These are phyloP conservation scores for Melanostigma gelatinosum DNA, from an alignment of 2,113 vertebrate genomes.

Conservation along the genomic window DNA sequence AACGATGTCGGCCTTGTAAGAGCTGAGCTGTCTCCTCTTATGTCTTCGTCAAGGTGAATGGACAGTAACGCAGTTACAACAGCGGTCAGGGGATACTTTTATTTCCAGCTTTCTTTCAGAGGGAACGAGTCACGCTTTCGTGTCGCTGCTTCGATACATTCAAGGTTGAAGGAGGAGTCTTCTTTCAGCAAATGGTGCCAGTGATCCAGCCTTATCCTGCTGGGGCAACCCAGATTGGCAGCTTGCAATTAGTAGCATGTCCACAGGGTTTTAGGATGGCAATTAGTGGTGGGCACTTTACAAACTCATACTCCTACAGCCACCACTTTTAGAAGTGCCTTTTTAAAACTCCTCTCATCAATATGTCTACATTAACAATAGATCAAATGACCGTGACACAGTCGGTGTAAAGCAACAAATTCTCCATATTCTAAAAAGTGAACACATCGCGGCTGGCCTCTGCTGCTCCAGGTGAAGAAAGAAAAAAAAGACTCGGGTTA, in stretches of 20 bases:
- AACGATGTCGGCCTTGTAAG: not conserved
- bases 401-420: not conserved
- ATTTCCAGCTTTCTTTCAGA: slow-evolving; percentile 48
- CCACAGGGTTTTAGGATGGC: slow-evolving; percentile 55
- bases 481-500: not conserved
- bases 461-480: too few relatives aligned
- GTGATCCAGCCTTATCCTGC: slow-evolving; percentile 53
- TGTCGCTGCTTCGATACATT: slow-evolving; percentile 15
- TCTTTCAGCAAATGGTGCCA: slow-evolving; percentile 61
- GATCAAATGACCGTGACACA: not conserved
- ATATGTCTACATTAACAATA: not conserved
- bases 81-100: slow-evolving; percentile 32
- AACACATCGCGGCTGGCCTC: not conserved
- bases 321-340: not conserved
- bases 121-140: slow-evolving; percentile 47
- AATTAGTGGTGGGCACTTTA: slow-evolving; percentile 29
- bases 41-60: slow-evolving; percentile 22
- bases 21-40: slow-evolving; percentile 26
- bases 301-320: slow-evolving; percentile 1
- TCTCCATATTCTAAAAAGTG: not conserved
- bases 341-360: not conserved
- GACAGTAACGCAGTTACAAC: slow-evolving; percentile 26
- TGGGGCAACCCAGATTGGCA: slow-evolving; percentile 68
- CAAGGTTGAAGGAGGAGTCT: slow-evolving; percentile 57
- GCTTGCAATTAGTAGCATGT: slow-evolving; percentile 64